A percentile compares a stretch with the other conserved stretches of the same genome.
phyloP scores from a whole-genome alignment of 2,797 vertebrate genomes.

The Cyclopterus lumpus region DNA sequence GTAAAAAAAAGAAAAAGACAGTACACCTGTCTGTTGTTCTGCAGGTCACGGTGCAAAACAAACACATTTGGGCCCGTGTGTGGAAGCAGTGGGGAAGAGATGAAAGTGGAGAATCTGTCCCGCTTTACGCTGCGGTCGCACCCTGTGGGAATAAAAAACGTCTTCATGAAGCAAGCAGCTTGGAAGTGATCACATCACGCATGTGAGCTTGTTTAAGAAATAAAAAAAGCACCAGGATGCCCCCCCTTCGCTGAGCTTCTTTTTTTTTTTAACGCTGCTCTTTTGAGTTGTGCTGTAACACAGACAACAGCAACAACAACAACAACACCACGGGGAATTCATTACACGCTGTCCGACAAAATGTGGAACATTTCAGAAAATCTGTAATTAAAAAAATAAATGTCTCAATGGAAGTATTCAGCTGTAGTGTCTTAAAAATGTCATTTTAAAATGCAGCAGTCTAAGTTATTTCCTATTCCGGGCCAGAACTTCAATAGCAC shows the following conservation, averaged over 20 bases:
- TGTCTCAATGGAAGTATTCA: no score
- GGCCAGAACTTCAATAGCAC: no score
- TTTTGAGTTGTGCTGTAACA: neutral
- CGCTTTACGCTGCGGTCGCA: conserved; percentile 35
- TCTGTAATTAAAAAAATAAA: no score
- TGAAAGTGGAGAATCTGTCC: conserved; percentile 45
- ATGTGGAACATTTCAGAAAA: neutral
- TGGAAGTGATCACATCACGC: conserved; percentile 36
- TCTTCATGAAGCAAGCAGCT: conserved; percentile 25
- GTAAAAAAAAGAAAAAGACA: neutral
- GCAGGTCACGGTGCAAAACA: conserved; percentile 15
- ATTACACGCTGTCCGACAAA: neutral
- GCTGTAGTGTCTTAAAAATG: no score
- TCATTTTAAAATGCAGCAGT: no score
- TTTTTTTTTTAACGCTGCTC: neutral
- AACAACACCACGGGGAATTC: neutral
- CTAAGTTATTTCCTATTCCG: no score
- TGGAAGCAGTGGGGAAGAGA: neutral
- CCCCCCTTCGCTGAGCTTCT: conserved; percentile 3
- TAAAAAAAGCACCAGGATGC: conserved; percentile 8
- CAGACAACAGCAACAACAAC: no score
- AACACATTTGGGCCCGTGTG: conserved; percentile 8
- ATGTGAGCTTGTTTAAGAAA: conserved; percentile 9
- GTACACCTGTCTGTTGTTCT: conserved; percentile 52
- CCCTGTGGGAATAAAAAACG: conserved; percentile 36